These are phyloP conservation scores for Coelopa pilipes DNA, from an alignment of 2,888 invertebrate species.

Conservation along the genomic window DNA sequence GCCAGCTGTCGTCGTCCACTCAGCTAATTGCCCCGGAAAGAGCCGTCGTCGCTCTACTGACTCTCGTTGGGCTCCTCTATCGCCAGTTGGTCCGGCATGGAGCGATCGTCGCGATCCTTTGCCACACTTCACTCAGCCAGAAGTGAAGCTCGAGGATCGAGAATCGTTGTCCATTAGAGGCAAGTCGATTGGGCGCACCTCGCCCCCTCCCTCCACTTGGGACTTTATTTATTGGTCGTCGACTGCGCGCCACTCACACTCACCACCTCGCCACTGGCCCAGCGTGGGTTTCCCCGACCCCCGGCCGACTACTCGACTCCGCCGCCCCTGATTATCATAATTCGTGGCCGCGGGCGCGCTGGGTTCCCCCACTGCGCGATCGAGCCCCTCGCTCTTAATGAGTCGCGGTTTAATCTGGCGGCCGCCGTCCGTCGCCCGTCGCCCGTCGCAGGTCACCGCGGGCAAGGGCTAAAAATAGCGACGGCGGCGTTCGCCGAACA, in stretches of 20 bases:
- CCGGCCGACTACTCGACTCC: conserved; percentile 52
- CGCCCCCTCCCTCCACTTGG: not conserved
- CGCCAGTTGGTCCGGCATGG: too few relatives aligned
- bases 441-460: not conserved
- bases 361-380: not conserved
- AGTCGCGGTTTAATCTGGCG: not conserved
- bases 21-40: too few relatives aligned
- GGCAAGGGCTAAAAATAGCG: too few relatives aligned
- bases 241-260: not conserved
- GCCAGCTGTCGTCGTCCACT: too few relatives aligned
- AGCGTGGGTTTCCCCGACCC: not conserved
- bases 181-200: not conserved
- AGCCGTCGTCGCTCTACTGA: too few relatives aligned
- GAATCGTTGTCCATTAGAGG: not conserved
- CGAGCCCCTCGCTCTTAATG: not conserved
- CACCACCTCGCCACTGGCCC: not conserved
- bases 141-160: not conserved
- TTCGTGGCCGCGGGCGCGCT: conserved; percentile 52
- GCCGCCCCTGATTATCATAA: conserved; percentile 53
- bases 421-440: not conserved
- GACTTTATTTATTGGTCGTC: not conserved
- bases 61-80: too few relatives aligned
- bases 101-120: too few relatives aligned
- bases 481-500: too few relatives aligned
- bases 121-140: too few relatives aligned